Percentiles rank a stretch among this genome's conserved stretches.
These are phyloP conservation scores for Julus scanicus DNA, from an alignment of 2,888 invertebrate species.

Conservation along the genomic window DNA sequence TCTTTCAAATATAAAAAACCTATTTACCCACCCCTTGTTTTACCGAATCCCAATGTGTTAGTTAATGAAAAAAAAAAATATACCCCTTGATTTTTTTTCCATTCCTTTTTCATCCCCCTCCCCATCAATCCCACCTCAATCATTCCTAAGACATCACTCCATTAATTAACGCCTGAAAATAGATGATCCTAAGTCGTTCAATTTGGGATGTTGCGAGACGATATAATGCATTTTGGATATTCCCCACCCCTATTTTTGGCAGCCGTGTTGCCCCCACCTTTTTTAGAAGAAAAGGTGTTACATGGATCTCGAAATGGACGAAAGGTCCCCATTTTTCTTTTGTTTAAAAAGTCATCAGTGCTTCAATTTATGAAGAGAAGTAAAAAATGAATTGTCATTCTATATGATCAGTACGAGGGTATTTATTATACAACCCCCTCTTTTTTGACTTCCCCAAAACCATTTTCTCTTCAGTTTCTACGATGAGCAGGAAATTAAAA, in stretches of 20 bases:
- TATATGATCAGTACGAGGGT: background rate
- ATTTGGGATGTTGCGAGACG: background rate
- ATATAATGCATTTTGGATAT: background rate
- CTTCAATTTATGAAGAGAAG: background rate
- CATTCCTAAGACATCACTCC: background rate
- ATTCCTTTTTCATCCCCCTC: background rate
- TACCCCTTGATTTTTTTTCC: background rate
- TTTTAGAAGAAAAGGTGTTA: background rate
- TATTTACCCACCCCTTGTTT: background rate
- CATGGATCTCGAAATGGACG: background rate
- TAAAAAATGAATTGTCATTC: background rate
- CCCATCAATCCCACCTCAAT: background rate
- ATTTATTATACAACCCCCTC: background rate
- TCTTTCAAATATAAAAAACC: background rate
- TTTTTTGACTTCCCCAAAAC: background rate
- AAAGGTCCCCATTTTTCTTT: slow-evolving; percentile 1
- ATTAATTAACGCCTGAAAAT: background rate
- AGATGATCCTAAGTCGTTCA: background rate
- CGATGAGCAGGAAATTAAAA: slow-evolving; percentile 1
- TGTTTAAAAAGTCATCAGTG: slow-evolving; percentile 1
- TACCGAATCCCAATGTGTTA: background rate
- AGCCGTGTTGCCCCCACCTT: background rate
- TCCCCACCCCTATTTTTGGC: too few relatives aligned
- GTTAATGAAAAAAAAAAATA: background rate
- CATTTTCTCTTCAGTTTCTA: slow-evolving; percentile 1